Conservation (phyloP, 1,140 invertebrate genomes). For the Forficula auricularia region DNA sequence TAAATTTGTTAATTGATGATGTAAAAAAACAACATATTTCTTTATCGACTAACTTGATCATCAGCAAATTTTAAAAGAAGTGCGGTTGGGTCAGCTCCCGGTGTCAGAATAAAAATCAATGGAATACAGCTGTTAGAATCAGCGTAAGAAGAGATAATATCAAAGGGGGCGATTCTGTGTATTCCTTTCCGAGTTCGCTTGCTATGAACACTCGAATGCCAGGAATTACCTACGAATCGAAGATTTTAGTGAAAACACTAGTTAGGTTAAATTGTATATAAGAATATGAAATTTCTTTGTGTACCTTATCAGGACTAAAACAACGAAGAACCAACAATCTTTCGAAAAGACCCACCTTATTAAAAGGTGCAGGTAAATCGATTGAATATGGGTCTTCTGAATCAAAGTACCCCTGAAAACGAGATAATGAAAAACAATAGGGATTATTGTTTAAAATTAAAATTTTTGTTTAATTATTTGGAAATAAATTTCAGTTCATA, state of each 20-base stretch:
- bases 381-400: slow-evolving; percentile 45
- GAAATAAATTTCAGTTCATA: too few relatives aligned
- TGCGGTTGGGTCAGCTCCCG: slow-evolving; percentile 81
- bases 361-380: slow-evolving; percentile 43
- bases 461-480: too few relatives aligned
- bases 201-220: slow-evolving; percentile 18
- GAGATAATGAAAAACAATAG: too few relatives aligned
- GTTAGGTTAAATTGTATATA: too few relatives aligned
- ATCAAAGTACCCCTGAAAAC: slow-evolving; percentile 42
- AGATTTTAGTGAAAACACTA: too few relatives aligned
- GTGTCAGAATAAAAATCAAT: slow-evolving; percentile 77
- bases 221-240: too few relatives aligned
- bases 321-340: slow-evolving; percentile 62
- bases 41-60: slow-evolving; percentile 32
- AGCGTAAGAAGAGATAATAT: slow-evolving; percentile 60
- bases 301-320: slow-evolving; percentile 71
- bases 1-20: neutral
- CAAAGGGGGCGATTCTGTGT: slow-evolving; percentile 78
- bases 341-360: slow-evolving; percentile 48
- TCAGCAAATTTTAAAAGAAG: slow-evolving; percentile 75
- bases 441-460: too few relatives aligned
- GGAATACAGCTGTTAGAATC: slow-evolving; percentile 75
- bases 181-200: slow-evolving; percentile 56
- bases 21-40: neutral
- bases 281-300: too few relatives aligned